A percentile compares a stretch with the other conserved stretches of the same genome.
phyloP scores from a whole-genome alignment of 2,888 invertebrate genomes.

The Elegia similella region DNA sequence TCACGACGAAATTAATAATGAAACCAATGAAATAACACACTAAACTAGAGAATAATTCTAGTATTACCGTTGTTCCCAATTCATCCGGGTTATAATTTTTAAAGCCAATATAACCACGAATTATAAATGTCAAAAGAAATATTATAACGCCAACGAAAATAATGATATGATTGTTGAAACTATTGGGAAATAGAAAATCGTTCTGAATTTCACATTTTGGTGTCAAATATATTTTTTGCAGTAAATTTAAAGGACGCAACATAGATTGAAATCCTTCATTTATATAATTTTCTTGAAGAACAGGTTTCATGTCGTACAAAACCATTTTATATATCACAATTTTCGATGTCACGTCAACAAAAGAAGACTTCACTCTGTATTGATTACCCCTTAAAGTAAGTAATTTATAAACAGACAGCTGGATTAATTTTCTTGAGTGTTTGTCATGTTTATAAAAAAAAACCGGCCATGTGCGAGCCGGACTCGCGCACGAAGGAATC shows the following conservation, averaged over 20 bases:
- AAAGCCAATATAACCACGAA: neutral
- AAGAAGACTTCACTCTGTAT: too few species aligned
- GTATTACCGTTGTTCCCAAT: neutral
- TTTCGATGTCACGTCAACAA: too few species aligned
- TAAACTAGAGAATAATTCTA: neutral
- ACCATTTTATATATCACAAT: neutral
- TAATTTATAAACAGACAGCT: too few species aligned
- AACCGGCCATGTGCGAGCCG: too few species aligned
- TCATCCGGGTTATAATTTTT: neutral
- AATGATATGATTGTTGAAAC: neutral
- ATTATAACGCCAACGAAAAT: neutral
- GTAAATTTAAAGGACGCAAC: neutral
- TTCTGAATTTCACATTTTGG: neutral
- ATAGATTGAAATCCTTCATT: neutral
- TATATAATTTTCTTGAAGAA: neutral
- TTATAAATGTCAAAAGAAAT: neutral
- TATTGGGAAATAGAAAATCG: constrained; percentile 3
- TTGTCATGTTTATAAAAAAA: too few species aligned
- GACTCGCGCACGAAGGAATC: too few species aligned
- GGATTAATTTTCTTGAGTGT: too few species aligned
- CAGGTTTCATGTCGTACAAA: neutral
- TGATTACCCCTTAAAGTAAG: too few species aligned
- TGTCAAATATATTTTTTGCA: constrained; percentile 1
- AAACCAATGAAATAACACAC: neutral
- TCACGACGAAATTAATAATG: neutral